Conservation (phyloP, 2,888 invertebrate genomes). For the Pardosa pseudoannulata region DNA sequence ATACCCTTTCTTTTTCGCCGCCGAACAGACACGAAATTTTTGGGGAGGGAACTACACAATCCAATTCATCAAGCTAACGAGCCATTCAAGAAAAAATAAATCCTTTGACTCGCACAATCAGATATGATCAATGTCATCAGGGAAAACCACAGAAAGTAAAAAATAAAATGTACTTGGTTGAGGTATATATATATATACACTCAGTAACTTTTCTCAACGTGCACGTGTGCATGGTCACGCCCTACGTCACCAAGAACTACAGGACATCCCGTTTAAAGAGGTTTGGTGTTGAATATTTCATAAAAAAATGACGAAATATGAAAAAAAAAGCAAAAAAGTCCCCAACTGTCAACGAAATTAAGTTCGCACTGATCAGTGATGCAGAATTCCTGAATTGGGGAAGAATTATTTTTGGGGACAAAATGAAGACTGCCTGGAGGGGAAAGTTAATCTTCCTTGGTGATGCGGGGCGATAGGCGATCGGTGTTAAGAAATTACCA, state of each 20-base stretch:
- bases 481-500: no score
- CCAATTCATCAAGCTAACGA: not conserved
- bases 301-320: constrained; percentile 5
- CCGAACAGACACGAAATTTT: not conserved
- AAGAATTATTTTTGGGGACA: not conserved
- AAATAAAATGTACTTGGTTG: no score
- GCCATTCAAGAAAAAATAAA: no score
- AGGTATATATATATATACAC: no score
- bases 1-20: not conserved
- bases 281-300: constrained; percentile 11
- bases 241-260: not conserved
- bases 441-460: no score
- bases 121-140: not conserved
- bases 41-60: not conserved
- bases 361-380: not conserved
- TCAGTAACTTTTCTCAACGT: no score
- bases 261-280: constrained; percentile 1
- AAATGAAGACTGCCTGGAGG: not conserved
- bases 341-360: constrained; percentile 4
- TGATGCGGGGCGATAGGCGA: no score
- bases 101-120: not conserved
- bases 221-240: not conserved
- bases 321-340: no score
- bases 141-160: no score
- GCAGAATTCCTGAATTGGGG: constrained; percentile 1